These are phyloP conservation scores for Sceloporus tristichus DNA, from an alignment of 2,113 vertebrate species.

Conservation along the genomic window DNA sequence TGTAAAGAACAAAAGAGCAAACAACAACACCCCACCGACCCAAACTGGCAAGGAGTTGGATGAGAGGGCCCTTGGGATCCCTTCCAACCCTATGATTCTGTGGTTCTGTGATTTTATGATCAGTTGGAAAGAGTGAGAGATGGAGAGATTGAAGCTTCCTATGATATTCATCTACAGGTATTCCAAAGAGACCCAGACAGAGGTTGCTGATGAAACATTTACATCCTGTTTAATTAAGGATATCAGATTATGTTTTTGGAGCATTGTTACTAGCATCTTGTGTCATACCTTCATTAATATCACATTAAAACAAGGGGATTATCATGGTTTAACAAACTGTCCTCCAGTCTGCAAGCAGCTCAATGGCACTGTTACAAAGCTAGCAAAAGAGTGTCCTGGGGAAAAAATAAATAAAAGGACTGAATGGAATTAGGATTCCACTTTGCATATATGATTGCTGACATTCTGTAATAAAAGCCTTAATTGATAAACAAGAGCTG, in stretches of 20 bases:
- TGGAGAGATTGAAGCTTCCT: not conserved
- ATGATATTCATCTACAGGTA: conserved; percentile 24
- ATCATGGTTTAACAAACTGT: conserved; percentile 67
- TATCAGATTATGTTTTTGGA: conserved; percentile 58
- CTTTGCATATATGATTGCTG: conserved; percentile 69
- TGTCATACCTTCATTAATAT: conserved; percentile 63
- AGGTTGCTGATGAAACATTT: conserved; percentile 39
- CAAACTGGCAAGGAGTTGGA: not conserved
- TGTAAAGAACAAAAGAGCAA: not conserved
- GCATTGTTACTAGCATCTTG: conserved; percentile 53
- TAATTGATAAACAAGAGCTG: conserved; percentile 80
- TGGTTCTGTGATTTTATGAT: too few species aligned
- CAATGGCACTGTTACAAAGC: conserved; percentile 62
- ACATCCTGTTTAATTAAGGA: conserved; percentile 54
- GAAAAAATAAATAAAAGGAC: conserved; percentile 45
- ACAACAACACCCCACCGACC: not conserved
- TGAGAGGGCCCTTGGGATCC: not conserved
- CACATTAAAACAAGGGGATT: conserved; percentile 68
- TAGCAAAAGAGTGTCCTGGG: conserved; percentile 61
- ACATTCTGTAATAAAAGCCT: conserved; percentile 70
- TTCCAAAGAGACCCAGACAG: conserved; percentile 39
- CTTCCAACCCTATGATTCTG: too few species aligned
- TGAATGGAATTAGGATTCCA: conserved; percentile 75
- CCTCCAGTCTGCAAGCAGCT: conserved; percentile 53
- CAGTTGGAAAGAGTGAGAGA: not conserved